Conservation (phyloP, 1,140 invertebrate species). For the Heliothis virescens region DNA sequence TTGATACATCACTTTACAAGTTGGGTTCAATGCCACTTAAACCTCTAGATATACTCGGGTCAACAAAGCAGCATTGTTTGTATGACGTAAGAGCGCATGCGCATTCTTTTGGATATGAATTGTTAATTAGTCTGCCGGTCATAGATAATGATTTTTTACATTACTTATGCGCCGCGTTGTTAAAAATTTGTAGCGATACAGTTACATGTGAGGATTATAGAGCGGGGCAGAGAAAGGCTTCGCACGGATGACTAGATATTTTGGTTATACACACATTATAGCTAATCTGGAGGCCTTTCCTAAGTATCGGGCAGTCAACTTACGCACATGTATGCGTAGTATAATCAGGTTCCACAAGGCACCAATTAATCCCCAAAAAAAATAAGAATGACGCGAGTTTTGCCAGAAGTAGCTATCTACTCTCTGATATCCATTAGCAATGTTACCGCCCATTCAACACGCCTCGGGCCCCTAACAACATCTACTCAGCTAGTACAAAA, state of each 20-base stretch:
- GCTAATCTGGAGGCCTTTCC: background rate
- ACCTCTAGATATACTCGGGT: constrained; percentile 43
- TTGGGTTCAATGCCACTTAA: constrained; percentile 57
- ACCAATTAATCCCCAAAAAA: background rate
- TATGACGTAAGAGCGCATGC: constrained; percentile 50
- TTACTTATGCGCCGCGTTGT: constrained; percentile 27
- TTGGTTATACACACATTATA: background rate
- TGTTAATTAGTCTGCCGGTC: constrained; percentile 55
- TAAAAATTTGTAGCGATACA: constrained; percentile 35
- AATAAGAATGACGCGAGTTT: background rate
- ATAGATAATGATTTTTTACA: constrained; percentile 54
- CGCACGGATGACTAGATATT: background rate
- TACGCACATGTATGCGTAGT: background rate
- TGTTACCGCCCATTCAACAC: background rate
- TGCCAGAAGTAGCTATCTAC: background rate
- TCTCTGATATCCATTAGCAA: background rate
- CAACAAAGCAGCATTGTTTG: constrained; percentile 51
- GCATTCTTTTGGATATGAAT: constrained; percentile 56
- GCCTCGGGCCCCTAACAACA: background rate
- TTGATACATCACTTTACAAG: constrained; percentile 39
- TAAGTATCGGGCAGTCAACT: background rate
- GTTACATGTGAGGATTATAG: background rate
- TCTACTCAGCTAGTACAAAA: background rate
- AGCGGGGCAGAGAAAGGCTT: background rate
- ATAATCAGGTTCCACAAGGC: background rate